A percentile compares a stretch with the other conserved stretches of the same genome.
phyloP scores from a whole-genome alignment of 2,888 invertebrate species.

The Dichetophora obliterata region DNA sequence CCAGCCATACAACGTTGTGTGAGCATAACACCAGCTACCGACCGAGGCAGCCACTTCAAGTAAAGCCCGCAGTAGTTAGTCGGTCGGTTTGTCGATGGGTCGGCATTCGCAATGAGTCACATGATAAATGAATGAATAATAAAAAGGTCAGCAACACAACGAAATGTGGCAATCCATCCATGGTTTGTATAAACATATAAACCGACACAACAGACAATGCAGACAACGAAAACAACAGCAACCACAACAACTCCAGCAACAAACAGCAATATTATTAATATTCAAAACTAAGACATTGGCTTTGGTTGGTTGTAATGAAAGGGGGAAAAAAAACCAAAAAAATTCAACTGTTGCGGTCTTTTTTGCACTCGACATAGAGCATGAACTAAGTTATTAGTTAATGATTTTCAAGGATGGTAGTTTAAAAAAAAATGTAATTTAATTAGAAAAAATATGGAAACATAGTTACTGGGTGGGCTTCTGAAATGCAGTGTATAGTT shows the following conservation, averaged over 20 bases:
- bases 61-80: not conserved
- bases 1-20: not conserved
- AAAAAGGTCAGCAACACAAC: conserved; percentile 21
- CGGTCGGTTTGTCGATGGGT: not conserved
- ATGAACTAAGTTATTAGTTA: not conserved
- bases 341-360: not conserved
- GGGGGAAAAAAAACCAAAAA: not conserved
- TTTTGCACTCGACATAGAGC: not conserved
- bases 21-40: not conserved
- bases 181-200: conserved; percentile 1
- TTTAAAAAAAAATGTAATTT: not conserved
- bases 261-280: not conserved
- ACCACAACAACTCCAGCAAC: not conserved
- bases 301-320: not conserved
- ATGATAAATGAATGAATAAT: conserved; percentile 16
- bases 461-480: too few relatives aligned
- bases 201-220: not conserved
- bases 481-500: too few relatives aligned
- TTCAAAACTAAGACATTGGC: not conserved
- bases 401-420: not conserved
- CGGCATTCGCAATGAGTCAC: conserved; percentile 25
- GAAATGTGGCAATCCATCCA: conserved; percentile 27
- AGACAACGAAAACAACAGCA: not conserved
- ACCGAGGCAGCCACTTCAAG: not conserved
- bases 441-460: too few relatives aligned